Evolutionary conservation across 2,888 invertebrate genomes (phyloP).

Genomic region (Ormyrus rosae): DNA sequence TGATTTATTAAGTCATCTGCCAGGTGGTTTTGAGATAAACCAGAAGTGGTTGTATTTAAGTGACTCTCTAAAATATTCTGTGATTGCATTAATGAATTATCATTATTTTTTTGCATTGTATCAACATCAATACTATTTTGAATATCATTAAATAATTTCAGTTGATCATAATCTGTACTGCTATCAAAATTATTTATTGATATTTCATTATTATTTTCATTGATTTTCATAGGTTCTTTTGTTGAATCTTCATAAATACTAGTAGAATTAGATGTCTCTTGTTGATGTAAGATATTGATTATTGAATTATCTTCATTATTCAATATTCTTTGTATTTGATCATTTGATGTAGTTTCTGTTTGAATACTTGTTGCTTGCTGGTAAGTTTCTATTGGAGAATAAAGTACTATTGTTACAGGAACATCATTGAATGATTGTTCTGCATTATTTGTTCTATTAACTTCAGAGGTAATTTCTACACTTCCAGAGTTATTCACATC

Average conservation of each 20-base stretch:
- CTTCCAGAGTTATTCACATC: slow-evolving; percentile 37
- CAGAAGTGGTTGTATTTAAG: slow-evolving; percentile 30
- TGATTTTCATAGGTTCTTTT: slow-evolving; percentile 12
- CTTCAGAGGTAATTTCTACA: slow-evolving; percentile 40
- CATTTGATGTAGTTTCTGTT: slow-evolving; percentile 30
- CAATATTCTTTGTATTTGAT: slow-evolving; percentile 43
- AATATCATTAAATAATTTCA: slow-evolving; percentile 52
- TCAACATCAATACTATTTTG: slow-evolving; percentile 33
- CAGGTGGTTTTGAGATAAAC: slow-evolving; percentile 32
- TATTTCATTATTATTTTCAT: slow-evolving; percentile 31
- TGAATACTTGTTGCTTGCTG: slow-evolving; percentile 41
- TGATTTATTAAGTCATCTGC: slow-evolving; percentile 51
- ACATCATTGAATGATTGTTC: slow-evolving; percentile 41
- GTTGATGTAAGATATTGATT: slow-evolving; percentile 45
- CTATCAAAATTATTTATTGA: slow-evolving; percentile 25
- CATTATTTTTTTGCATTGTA: slow-evolving; percentile 9
- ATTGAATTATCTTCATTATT: slow-evolving; percentile 47
- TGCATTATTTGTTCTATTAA: slow-evolving; percentile 39
- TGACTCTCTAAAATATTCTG: slow-evolving; percentile 42
- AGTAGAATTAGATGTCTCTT: slow-evolving; percentile 22
- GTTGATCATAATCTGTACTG: slow-evolving; percentile 46
- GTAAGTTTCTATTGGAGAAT: slow-evolving; percentile 50
- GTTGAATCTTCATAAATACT: slow-evolving; percentile 30
- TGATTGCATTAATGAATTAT: slow-evolving; percentile 27
- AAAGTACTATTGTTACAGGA: slow-evolving; percentile 56